These are phyloP conservation scores for Frankliniella fusca DNA, from an alignment of 2,888 invertebrate genomes.

Conservation along the genomic window DNA sequence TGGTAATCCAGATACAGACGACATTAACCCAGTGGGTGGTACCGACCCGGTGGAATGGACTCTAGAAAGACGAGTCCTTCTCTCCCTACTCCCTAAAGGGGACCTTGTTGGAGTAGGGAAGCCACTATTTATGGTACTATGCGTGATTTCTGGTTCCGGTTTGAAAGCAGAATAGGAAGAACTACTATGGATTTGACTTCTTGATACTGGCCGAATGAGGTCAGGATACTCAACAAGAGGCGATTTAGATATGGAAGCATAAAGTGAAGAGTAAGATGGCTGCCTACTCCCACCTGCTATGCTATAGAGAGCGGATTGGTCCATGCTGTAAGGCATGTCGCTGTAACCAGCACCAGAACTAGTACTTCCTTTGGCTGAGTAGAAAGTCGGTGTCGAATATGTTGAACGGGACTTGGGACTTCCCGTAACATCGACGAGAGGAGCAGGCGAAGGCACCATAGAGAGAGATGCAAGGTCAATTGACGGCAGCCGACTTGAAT, in stretches of 20 bases:
- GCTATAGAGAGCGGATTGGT: constrained; percentile 31
- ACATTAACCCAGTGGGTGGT: constrained; percentile 49
- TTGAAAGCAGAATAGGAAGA: constrained; percentile 28
- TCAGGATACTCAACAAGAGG: constrained; percentile 58
- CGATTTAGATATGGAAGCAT: constrained; percentile 37
- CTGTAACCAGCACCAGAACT: neutral
- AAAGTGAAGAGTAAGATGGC: neutral
- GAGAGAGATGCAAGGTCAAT: neutral
- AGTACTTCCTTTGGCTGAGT: constrained; percentile 11
- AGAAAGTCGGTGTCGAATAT: neutral
- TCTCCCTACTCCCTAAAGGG: constrained; percentile 44
- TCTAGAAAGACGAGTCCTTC: constrained; percentile 52
- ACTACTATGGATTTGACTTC: constrained; percentile 48
- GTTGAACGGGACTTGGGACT: constrained; percentile 46
- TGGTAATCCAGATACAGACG: constrained; percentile 34
- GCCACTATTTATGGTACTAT: neutral
- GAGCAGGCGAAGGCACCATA: constrained; percentile 54
- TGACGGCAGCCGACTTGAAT: neutral
- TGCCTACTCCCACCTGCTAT: constrained; percentile 24
- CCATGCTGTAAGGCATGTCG: constrained; percentile 8
- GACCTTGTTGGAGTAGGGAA: constrained; percentile 38
- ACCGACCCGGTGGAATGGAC: constrained; percentile 48
- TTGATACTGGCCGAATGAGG: constrained; percentile 58
- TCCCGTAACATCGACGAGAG: constrained; percentile 51
- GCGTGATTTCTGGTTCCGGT: neutral